Conservation (phyloP, 2,888 invertebrate species). For the Siphlonurus alternatus region DNA sequence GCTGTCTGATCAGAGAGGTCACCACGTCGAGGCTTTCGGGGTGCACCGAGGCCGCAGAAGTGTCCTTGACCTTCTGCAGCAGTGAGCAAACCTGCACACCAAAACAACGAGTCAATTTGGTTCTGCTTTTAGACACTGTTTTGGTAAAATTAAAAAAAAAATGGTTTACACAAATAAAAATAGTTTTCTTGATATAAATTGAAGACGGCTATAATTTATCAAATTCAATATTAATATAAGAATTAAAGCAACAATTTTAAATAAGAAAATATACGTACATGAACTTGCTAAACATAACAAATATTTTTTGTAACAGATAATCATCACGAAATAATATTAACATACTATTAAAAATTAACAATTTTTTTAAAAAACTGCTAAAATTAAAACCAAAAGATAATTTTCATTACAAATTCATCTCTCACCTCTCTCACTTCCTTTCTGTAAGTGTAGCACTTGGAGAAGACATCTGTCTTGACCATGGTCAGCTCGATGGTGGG, state of each 20-base stretch:
- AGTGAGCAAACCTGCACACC: conserved; percentile 27
- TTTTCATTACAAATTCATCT: not conserved
- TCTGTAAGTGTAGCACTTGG: conserved; percentile 81
- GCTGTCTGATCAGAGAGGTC: conserved; percentile 57
- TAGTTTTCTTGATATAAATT: too few relatives aligned
- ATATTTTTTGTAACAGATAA: not conserved
- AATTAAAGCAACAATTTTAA: too few relatives aligned
- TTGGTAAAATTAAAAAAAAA: too few relatives aligned
- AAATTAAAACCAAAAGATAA: too few relatives aligned
- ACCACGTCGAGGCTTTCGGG: conserved; percentile 59
- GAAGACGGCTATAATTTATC: too few relatives aligned
- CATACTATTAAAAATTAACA: not conserved
- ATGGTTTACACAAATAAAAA: too few relatives aligned
- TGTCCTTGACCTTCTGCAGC: conserved; percentile 54
- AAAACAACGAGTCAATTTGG: too few relatives aligned
- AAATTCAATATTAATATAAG: too few relatives aligned
- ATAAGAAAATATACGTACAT: too few relatives aligned
- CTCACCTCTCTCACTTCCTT: conserved; percentile 69
- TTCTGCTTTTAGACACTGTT: too few relatives aligned
- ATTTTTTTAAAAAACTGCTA: not conserved
- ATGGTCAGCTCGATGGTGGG: conserved; percentile 85
- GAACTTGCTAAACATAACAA: too few relatives aligned
- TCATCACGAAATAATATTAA: not conserved
- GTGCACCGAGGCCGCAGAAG: conserved; percentile 34
- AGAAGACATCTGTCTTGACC: conserved; percentile 81